Evolutionary conservation across 2,113 vertebrate genomes (phyloP).

Genomic region (Plecotus auritus): DNA sequence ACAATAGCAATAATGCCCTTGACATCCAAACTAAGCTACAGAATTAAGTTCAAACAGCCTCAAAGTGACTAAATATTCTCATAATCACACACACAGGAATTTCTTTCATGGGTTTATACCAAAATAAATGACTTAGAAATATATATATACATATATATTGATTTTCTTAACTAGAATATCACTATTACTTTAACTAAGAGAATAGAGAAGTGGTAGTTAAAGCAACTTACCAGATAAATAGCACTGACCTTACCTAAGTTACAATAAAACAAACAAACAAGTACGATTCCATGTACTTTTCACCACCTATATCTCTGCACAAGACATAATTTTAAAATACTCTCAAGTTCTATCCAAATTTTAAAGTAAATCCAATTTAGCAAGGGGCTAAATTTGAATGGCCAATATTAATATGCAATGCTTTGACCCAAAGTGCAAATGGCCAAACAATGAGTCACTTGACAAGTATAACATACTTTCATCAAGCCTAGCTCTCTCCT

Average conservation of each 20-base stretch:
- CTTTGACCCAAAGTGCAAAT: background rate
- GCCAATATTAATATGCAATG: background rate
- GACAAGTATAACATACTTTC: background rate
- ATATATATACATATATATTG: background rate
- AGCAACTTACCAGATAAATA: background rate
- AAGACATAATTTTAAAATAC: background rate
- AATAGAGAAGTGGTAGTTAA: background rate
- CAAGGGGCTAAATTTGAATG: background rate
- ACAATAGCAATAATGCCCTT: background rate
- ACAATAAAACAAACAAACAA: background rate
- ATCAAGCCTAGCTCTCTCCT: background rate
- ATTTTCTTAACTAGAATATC: background rate
- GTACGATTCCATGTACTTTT: background rate
- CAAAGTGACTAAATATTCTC: background rate
- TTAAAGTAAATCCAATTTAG: conserved; percentile 24
- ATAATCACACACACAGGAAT: conserved; percentile 6
- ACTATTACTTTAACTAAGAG: background rate
- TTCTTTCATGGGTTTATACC: conserved; percentile 14
- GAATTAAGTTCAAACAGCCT: background rate
- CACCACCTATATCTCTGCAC: background rate
- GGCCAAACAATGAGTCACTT: background rate
- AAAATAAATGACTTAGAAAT: background rate
- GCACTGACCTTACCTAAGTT: background rate
- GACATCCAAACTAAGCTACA: background rate
- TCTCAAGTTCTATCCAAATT: conserved; percentile 16